These are phyloP conservation scores for Petrocephalus schoutedeni DNA, from an alignment of 2,797 vertebrate species.

Conservation along the genomic window DNA sequence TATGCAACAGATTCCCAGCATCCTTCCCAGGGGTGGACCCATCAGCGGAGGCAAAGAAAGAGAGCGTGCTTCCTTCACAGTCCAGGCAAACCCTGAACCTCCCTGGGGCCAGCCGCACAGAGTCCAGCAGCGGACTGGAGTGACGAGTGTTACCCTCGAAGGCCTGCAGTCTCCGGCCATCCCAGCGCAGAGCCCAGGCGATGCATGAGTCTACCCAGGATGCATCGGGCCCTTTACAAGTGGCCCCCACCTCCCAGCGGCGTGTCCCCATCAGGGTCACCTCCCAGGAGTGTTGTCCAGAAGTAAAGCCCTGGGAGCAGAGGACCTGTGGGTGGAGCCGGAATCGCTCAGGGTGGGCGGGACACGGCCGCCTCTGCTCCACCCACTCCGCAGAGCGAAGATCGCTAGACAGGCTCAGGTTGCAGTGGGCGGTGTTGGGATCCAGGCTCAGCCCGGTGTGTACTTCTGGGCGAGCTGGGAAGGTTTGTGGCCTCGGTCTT, in stretches of 20 bases:
- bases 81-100: constrained; percentile 21
- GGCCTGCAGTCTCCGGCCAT: constrained; percentile 26
- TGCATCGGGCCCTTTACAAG: constrained; percentile 22
- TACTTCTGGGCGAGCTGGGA: not conserved
- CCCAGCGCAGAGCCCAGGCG: constrained; percentile 32
- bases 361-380: not conserved
- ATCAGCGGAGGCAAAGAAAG: not conserved
- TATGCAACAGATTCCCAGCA: constrained; percentile 6
- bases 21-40: not conserved
- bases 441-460: constrained; percentile 22
- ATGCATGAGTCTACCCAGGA: constrained; percentile 34
- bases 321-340: constrained; percentile 29
- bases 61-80: constrained; percentile 17
- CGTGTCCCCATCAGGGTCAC: constrained; percentile 16
- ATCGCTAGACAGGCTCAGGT: constrained; percentile 19
- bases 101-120: not conserved
- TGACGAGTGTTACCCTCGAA: constrained; percentile 22
- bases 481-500: not conserved
- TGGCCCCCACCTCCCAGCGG: constrained; percentile 33
- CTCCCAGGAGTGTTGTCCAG: constrained; percentile 26
- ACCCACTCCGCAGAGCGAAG: constrained; percentile 22
- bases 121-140: not conserved
- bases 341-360: constrained; percentile 22
- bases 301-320: constrained; percentile 24
- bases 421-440: constrained; percentile 26